These are phyloP conservation scores for Tamandua tetradactyla DNA, from an alignment of 2,797 vertebrate genomes.

Conservation along the genomic window DNA sequence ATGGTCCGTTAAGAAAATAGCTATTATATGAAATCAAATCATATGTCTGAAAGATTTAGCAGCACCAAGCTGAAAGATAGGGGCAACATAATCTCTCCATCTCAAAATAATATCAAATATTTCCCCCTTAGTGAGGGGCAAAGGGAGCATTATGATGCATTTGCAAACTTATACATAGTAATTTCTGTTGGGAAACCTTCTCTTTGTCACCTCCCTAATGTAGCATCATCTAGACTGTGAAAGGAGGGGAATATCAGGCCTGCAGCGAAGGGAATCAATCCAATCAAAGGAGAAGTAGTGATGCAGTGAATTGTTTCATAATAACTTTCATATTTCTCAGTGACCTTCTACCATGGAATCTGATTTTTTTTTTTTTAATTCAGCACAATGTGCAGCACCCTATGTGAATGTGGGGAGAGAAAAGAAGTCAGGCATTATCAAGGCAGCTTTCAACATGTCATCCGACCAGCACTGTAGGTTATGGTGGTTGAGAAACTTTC, in stretches of 20 bases:
- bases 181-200: conserved; percentile 38
- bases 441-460: conserved; percentile 73
- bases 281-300: background rate
- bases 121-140: background rate
- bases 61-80: background rate
- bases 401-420: background rate
- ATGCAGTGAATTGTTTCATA: background rate
- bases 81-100: background rate
- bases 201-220: background rate
- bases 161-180: conserved; percentile 7
- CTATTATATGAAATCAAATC: conserved; percentile 2
- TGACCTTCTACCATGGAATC: background rate
- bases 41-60: background rate
- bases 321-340: background rate
- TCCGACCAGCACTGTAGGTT: conserved; percentile 64
- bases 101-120: background rate
- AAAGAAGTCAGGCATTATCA: conserved; percentile 63
- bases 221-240: background rate
- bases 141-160: background rate
- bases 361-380: conserved; percentile 47
- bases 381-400: conserved; percentile 38
- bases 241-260: background rate
- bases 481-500: conserved; percentile 67
- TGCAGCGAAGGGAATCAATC: background rate
- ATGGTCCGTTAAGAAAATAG: conserved; percentile 13